Evolutionary conservation across 92 coral and sea anemone species (phyloP).

Genomic region (Epizoanthus scotinus): DNA sequence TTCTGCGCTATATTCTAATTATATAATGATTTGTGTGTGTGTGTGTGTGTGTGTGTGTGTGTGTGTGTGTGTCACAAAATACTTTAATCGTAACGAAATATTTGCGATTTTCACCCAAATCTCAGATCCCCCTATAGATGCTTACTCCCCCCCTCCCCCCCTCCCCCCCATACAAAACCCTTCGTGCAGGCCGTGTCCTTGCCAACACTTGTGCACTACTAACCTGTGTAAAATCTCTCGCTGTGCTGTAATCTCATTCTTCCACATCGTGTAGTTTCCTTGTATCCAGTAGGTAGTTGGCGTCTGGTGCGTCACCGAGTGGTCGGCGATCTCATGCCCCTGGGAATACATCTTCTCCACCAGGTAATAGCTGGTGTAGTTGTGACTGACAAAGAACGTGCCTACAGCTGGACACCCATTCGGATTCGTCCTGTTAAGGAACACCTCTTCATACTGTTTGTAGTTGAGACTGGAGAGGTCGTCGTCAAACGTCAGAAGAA

Average conservation of each 20-base stretch:
- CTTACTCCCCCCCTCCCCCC: too few relatives aligned
- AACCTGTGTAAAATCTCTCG: constrained; percentile 80
- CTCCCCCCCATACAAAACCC: too few relatives aligned
- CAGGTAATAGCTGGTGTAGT: constrained; percentile 67
- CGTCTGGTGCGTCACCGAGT: constrained; percentile 78
- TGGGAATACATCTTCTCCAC: constrained; percentile 73
- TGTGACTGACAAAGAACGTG: constrained; percentile 74
- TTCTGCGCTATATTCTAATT: neutral
- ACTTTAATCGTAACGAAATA: too few relatives aligned
- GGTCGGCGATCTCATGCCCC: constrained; percentile 79
- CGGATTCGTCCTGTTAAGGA: constrained; percentile 63
- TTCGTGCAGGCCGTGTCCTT: too few relatives aligned
- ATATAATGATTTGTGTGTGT: too few relatives aligned
- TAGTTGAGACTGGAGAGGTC: constrained; percentile 50
- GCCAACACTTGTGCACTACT: constrained; percentile 25
- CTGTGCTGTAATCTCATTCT: constrained; percentile 72
- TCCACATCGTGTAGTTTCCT: constrained; percentile 69
- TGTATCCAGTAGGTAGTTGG: constrained; percentile 69
- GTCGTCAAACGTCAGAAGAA: constrained; percentile 80
- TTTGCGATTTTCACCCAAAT: too few relatives aligned
- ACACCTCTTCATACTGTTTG: constrained; percentile 65
- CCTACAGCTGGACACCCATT: constrained; percentile 77
- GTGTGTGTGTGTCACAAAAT: too few relatives aligned
- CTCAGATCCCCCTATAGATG: too few relatives aligned
- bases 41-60: too few relatives aligned